Conservation (phyloP, 2,888 invertebrate genomes). For the Halictus quadricinctus region DNA sequence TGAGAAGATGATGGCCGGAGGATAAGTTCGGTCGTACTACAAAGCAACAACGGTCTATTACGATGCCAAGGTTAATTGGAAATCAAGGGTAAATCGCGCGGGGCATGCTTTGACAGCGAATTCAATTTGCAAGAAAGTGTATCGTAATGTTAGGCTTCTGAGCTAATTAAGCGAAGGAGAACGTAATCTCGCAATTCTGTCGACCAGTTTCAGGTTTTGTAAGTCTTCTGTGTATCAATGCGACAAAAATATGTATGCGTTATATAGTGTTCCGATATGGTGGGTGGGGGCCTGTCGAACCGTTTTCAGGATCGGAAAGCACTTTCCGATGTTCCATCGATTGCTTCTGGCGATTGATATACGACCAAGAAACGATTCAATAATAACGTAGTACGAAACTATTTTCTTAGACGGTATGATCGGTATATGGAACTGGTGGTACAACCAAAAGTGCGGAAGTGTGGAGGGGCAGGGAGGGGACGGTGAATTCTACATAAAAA, state of each 20-base stretch:
- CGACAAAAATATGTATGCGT: not conserved
- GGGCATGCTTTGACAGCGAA: slow-evolving; percentile 45
- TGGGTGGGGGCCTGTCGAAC: not conserved
- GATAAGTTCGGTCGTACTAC: not conserved
- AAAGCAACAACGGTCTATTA: slow-evolving; percentile 11
- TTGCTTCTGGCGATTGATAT: not conserved
- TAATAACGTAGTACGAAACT: too few relatives aligned
- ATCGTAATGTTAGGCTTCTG: slow-evolving; percentile 65
- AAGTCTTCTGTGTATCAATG: slow-evolving; percentile 63
- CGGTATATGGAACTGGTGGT: too few relatives aligned
- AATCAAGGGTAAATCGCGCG: slow-evolving; percentile 31
- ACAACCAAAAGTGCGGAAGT: too few relatives aligned
- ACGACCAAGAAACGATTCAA: not conserved
- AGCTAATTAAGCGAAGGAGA: slow-evolving; percentile 66
- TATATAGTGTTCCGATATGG: not conserved
- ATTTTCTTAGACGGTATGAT: too few relatives aligned
- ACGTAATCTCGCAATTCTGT: slow-evolving; percentile 42
- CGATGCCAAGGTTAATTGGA: slow-evolving; percentile 43
- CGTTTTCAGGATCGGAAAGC: not conserved
- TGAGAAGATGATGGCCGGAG: not conserved
- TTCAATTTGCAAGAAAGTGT: slow-evolving; percentile 44
- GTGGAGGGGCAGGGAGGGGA: too few relatives aligned
- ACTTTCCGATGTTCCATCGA: not conserved
- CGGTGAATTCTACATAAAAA: too few relatives aligned
- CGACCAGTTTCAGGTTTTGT: slow-evolving; percentile 47